Conservation (phyloP, 2,113 vertebrate genomes). For the Gulo gulo region DNA sequence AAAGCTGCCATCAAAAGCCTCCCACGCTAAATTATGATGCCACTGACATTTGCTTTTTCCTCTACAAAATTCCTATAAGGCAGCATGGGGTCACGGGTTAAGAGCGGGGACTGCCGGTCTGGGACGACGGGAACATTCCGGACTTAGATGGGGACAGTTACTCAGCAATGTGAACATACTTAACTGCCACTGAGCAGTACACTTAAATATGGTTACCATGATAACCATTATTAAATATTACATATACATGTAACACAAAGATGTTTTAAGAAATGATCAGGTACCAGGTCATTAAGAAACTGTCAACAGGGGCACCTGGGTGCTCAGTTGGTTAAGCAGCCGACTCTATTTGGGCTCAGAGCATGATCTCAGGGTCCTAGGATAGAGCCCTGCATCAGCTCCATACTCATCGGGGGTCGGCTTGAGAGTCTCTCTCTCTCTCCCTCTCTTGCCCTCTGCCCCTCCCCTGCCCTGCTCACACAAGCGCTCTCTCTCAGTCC, state of each 20-base stretch:
- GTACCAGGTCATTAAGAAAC: background rate
- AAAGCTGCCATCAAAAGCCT: background rate
- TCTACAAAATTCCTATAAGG: background rate
- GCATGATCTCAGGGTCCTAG: background rate
- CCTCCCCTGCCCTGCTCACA: fast-evolving
- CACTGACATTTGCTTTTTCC: background rate
- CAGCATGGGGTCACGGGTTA: background rate
- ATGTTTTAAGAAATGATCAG: background rate
- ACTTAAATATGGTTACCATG: background rate
- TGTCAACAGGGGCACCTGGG: background rate
- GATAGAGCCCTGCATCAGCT: background rate
- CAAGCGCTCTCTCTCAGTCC: background rate
- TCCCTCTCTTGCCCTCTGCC: background rate
- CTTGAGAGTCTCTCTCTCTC: background rate
- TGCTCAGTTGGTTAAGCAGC: background rate
- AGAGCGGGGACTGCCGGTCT: background rate
- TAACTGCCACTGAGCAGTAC: background rate
- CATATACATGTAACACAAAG: background rate
- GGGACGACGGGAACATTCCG: background rate
- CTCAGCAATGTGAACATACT: fast-evolving
- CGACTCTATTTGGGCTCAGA: background rate
- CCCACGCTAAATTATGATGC: background rate
- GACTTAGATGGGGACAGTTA: background rate
- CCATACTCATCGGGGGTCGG: background rate
- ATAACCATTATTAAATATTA: no score